Conservation (phyloP, 2,888 invertebrate species). For the Eristalis tenax region DNA sequence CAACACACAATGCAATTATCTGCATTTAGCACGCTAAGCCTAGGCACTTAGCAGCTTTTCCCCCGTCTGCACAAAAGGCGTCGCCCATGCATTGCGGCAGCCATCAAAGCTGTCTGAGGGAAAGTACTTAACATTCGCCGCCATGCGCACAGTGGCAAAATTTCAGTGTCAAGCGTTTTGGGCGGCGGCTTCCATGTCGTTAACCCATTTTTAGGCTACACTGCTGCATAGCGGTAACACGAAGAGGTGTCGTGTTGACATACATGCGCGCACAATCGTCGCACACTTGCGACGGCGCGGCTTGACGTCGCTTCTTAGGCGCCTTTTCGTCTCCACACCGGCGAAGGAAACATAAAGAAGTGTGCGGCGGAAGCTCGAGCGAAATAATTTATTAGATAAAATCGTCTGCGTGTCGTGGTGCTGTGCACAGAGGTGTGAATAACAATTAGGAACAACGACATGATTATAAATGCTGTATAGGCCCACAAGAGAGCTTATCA, state of each 20-base stretch:
- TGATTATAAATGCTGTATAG: background rate
- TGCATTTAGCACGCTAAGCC: background rate
- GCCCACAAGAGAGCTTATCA: background rate
- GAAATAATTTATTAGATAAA: background rate
- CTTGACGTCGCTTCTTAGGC: background rate
- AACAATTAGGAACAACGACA: background rate
- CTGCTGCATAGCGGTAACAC: constrained; percentile 3
- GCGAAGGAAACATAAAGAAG: background rate
- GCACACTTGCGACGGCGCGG: background rate
- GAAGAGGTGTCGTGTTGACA: background rate
- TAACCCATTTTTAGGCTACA: constrained; percentile 19
- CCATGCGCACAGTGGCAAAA: background rate
- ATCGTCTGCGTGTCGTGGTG: background rate
- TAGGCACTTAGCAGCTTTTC: background rate
- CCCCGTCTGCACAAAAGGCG: background rate
- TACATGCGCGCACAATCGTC: background rate
- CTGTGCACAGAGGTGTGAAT: background rate
- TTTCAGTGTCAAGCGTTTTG: background rate
- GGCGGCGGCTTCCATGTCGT: background rate
- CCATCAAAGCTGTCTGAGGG: background rate
- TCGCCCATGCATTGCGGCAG: background rate
- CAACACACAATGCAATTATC: background rate
- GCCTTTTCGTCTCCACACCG: constrained; percentile 2
- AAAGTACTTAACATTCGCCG: background rate
- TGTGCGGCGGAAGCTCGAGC: background rate